These are phyloP conservation scores for Sesamia inferens DNA, from an alignment of 2,888 invertebrate species.

Conservation along the genomic window DNA sequence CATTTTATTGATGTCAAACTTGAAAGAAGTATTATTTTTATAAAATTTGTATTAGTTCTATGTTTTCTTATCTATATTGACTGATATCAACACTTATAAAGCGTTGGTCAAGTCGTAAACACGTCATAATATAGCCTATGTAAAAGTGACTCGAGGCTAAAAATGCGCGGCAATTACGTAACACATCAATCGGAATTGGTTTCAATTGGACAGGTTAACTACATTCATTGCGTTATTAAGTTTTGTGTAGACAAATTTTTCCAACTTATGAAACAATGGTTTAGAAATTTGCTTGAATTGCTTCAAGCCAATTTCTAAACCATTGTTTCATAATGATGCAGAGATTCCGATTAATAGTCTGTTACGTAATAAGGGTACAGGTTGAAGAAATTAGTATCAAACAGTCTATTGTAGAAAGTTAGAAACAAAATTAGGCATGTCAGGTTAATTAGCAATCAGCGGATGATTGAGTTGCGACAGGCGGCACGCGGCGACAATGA, in stretches of 20 bases:
- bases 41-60: conserved; percentile 48
- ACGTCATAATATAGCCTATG: conserved; percentile 38
- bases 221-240: too few species aligned
- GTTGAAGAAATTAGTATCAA: conserved; percentile 30
- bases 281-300: too few species aligned
- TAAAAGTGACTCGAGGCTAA: conserved; percentile 37
- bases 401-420: conserved; percentile 36
- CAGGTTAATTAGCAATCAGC: conserved; percentile 58
- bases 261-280: too few species aligned
- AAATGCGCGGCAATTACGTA: too few species aligned
- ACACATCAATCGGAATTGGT: too few species aligned
- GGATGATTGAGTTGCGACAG: conserved; percentile 51
- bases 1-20: conserved; percentile 44
- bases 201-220: too few species aligned
- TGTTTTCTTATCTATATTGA: conserved; percentile 36
- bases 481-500: conserved; percentile 36
- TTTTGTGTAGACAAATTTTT: too few species aligned
- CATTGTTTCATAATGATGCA: too few species aligned
- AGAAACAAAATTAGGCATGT: conserved; percentile 30
- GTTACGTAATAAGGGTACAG: background rate
- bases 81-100: conserved; percentile 38
- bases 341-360: too few species aligned
- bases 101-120: conserved; percentile 17
- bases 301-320: too few species aligned
- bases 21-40: conserved; percentile 58